These are phyloP conservation scores for Xestoiulus laeticollis DNA, from an alignment of 2,888 invertebrate species.

Conservation along the genomic window DNA sequence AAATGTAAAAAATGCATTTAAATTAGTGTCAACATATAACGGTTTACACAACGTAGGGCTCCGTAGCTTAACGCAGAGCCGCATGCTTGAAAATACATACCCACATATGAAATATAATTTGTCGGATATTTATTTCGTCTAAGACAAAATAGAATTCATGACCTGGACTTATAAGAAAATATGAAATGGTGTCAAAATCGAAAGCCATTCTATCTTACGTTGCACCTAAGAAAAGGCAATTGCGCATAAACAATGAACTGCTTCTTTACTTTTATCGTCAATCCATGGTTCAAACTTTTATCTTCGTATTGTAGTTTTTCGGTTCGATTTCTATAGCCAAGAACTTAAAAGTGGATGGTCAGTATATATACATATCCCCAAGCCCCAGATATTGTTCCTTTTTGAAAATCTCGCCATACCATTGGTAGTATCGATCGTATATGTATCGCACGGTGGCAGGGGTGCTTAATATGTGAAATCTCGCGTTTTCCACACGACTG, in stretches of 20 bases:
- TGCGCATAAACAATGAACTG: neutral
- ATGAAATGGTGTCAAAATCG: no score
- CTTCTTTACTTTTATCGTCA: neutral
- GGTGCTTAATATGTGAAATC: slow-evolving; percentile 26
- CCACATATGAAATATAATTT: no score
- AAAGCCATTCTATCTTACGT: no score
- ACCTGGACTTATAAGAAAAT: no score
- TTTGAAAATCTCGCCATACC: slow-evolving; percentile 4
- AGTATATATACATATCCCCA: neutral
- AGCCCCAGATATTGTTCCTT: slow-evolving; percentile 5
- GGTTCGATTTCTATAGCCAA: neutral
- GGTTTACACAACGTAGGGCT: no score
- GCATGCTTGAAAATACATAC: no score
- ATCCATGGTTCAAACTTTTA: neutral
- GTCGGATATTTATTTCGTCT: no score
- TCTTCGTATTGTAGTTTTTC: neutral
- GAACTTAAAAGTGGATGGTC: neutral
- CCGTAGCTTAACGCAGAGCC: no score
- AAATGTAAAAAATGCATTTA: no score
- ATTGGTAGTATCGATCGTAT: slow-evolving; percentile 1
- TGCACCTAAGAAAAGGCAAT: no score
- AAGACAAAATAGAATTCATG: no score
- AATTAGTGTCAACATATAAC: no score
- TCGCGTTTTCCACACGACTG: slow-evolving; percentile 18
- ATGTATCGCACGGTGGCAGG: neutral